Evolutionary conservation across 2,797 vertebrate species (phyloP).

Genomic region (Pipistrellus pipistrellus): DNA sequence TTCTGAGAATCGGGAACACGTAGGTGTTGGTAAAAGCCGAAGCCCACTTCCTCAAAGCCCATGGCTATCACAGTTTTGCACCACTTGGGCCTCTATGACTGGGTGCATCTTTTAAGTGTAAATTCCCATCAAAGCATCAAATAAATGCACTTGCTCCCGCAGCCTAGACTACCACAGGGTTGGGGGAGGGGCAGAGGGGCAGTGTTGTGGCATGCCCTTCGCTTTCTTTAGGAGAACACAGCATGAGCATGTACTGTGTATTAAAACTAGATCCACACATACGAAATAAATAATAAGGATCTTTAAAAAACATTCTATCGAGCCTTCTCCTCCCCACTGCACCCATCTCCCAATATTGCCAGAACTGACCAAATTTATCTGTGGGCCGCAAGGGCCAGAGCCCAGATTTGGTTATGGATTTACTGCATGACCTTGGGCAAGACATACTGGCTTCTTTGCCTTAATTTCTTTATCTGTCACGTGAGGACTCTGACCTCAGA

Average conservation of each 20-base stretch:
- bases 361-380: constrained; percentile 15
- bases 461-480: constrained; percentile 43
- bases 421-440: constrained; percentile 2
- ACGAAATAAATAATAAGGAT: not conserved
- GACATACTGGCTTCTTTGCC: not conserved
- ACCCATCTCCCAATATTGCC: not conserved
- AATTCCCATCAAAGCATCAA: constrained; percentile 12
- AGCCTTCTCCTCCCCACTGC: not conserved
- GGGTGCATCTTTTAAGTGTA: constrained; percentile 55
- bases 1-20: constrained; percentile 2
- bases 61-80: not conserved
- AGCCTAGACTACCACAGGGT: not conserved
- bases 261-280: constrained; percentile 42
- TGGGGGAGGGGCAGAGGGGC: not conserved
- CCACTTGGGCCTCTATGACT: not conserved
- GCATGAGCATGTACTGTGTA: not conserved
- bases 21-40: constrained; percentile 8
- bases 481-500: not conserved
- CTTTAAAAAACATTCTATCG: not conserved
- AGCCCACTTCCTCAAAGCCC: constrained; percentile 27
- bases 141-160: not conserved
- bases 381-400: not conserved
- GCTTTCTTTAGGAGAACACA: constrained; percentile 24
- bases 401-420: not conserved
- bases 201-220: not conserved